Conservation (phyloP, 2,797 vertebrate genomes). For the Ataeniobius toweri region DNA sequence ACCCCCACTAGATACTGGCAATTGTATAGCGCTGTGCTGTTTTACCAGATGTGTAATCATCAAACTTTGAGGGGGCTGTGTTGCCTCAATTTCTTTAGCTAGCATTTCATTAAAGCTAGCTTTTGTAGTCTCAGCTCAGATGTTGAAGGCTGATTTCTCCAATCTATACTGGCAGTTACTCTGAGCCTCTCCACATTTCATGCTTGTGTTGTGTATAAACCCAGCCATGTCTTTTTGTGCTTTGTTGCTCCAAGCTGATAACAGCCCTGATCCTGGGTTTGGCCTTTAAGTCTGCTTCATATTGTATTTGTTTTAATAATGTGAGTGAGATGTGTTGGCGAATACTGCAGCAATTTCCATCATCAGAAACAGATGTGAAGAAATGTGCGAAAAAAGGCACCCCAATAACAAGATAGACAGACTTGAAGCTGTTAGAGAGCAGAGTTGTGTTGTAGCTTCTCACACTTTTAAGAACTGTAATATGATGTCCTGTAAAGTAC, state of each 20-base stretch:
- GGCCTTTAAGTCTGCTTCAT: slow-evolving; percentile 34
- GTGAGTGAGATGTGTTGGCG: slow-evolving; percentile 26
- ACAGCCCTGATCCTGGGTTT: slow-evolving; percentile 28
- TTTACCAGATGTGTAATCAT: not conserved
- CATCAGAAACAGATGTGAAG: slow-evolving; percentile 64
- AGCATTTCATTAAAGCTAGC: slow-evolving; percentile 42
- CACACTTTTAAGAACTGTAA: not conserved
- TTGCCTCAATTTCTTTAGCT: slow-evolving; percentile 17
- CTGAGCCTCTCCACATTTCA: not conserved
- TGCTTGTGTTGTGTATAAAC: slow-evolving; percentile 54
- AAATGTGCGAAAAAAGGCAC: not conserved
- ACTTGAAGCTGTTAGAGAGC: slow-evolving; percentile 23
- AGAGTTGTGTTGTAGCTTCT: slow-evolving; percentile 2
- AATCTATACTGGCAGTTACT: slow-evolving; percentile 1
- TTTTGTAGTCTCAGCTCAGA: slow-evolving; percentile 5
- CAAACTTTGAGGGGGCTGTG: not conserved
- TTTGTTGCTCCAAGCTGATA: not conserved
- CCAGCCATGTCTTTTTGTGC: slow-evolving; percentile 51
- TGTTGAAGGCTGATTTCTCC: slow-evolving; percentile 1
- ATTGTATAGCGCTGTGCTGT: too few relatives aligned
- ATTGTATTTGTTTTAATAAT: slow-evolving; percentile 45
- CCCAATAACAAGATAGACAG: slow-evolving; percentile 12
- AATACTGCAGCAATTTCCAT: slow-evolving; percentile 42
- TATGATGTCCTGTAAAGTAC: not conserved
- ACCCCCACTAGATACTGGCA: not conserved